A percentile compares a stretch with the other conserved stretches of the same genome.
Evolutionary conservation across 2,888 invertebrate species (phyloP).

Genomic region (Heliconius sara): DNA sequence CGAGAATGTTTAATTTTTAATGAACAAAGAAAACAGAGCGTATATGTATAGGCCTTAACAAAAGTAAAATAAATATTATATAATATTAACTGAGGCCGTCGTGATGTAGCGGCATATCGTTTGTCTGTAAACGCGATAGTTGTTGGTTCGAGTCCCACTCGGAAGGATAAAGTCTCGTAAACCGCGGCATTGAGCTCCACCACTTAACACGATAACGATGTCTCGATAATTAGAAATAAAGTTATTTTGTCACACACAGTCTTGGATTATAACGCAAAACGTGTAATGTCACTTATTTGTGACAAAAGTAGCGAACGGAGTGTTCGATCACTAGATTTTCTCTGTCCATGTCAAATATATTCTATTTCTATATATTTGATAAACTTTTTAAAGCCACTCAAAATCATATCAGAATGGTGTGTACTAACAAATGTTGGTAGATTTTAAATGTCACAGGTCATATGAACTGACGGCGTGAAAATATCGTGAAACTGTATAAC

Average conservation of each 20-base stretch:
- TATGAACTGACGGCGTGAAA: not conserved
- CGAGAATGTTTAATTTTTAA: not conserved
- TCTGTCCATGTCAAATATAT: too few species aligned
- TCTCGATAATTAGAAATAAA: not conserved
- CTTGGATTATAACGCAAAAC: too few species aligned
- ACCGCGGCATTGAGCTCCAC: not conserved
- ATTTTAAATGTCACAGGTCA: conserved; percentile 23
- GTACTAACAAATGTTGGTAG: not conserved
- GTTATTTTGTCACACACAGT: too few species aligned
- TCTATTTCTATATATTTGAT: not conserved
- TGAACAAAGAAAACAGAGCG: not conserved
- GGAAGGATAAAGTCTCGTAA: not conserved
- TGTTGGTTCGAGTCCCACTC: not conserved
- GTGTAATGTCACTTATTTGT: too few species aligned
- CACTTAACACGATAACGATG: not conserved
- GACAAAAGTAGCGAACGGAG: too few species aligned
- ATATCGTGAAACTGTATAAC: conserved; percentile 6
- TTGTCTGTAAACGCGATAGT: too few species aligned
- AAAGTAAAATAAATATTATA: not conserved
- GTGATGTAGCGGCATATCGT: too few species aligned
- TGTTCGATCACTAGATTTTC: too few species aligned
- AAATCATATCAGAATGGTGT: conserved; percentile 1
- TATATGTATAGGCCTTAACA: not conserved
- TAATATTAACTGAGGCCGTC: not conserved
- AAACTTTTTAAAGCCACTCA: not conserved